These are phyloP conservation scores for Ciconia maguari DNA, from an alignment of 2,113 vertebrate species.

Conservation along the genomic window DNA sequence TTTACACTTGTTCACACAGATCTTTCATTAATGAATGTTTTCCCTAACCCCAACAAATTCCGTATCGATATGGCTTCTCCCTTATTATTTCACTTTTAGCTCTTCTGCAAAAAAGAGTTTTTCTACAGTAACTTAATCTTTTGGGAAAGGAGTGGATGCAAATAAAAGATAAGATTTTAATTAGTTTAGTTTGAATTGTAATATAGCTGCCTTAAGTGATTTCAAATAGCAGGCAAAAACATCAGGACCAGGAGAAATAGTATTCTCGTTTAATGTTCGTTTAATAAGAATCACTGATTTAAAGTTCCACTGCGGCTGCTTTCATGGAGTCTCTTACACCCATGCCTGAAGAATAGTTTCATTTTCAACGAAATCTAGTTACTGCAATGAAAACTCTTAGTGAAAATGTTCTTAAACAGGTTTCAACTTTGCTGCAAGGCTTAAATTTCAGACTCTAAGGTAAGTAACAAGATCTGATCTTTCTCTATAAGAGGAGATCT, in stretches of 20 bases:
- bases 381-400: background rate
- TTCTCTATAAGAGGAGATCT: background rate
- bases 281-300: background rate
- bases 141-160: background rate
- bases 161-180: background rate
- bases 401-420: constrained; percentile 16
- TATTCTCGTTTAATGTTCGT: background rate
- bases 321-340: background rate
- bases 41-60: background rate
- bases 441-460: background rate
- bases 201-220: background rate
- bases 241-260: background rate
- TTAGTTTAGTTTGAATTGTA: background rate
- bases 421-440: constrained; percentile 10
- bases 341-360: background rate
- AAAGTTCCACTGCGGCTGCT: background rate
- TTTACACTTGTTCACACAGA: background rate
- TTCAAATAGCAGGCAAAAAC: background rate
- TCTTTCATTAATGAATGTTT: background rate
- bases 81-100: background rate
- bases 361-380: constrained; percentile 37
- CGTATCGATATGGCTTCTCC: background rate
- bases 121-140: background rate
- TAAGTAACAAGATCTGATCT: background rate
- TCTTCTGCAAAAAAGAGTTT: background rate